Percentiles rank a stretch among this genome's conserved stretches.
phyloP scores from a whole-genome alignment of 2,888 invertebrate genomes.

The Calephelis perditalis region DNA sequence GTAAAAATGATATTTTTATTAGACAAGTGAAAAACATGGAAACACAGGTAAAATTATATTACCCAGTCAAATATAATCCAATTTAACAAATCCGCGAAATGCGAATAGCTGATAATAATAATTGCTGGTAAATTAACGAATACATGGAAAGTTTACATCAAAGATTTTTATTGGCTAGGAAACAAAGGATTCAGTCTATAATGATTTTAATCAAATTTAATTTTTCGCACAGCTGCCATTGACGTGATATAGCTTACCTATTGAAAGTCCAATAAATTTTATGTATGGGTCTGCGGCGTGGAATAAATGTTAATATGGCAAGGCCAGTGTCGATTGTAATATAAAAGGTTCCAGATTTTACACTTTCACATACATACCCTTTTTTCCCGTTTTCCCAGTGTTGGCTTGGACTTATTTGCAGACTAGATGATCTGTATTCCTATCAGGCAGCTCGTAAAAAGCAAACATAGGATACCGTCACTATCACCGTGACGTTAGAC shows the following conservation, averaged over 20 bases:
- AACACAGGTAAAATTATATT: no score
- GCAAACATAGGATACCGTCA: no score
- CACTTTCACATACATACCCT: no score
- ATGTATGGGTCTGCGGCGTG: slow-evolving; percentile 21
- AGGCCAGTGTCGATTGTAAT: slow-evolving; percentile 19
- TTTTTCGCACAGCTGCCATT: slow-evolving; percentile 20
- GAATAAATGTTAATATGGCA: slow-evolving; percentile 24
- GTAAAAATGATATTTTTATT: no score
- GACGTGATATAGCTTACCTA: slow-evolving; percentile 19
- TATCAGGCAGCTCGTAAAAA: no score
- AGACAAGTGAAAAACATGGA: no score
- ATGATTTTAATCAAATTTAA: slow-evolving; percentile 19
- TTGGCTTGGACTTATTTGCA: no score
- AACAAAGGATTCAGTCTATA: slow-evolving; percentile 16
- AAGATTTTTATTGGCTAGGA: slow-evolving; percentile 19
- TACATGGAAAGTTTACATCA: slow-evolving; percentile 25
- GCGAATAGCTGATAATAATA: slow-evolving; percentile 26
- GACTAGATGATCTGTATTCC: no score
- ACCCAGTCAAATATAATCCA: not conserved
- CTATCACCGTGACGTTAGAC: no score
- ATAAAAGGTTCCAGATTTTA: slow-evolving; percentile 14
- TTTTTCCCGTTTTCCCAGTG: no score
- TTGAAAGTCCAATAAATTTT: slow-evolving; percentile 23
- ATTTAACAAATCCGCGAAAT: slow-evolving; percentile 23
- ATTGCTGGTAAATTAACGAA: slow-evolving; percentile 15